These are phyloP conservation scores for Sycophila sp. DNA, from an alignment of 1,140 invertebrate genomes.

Conservation along the genomic window DNA sequence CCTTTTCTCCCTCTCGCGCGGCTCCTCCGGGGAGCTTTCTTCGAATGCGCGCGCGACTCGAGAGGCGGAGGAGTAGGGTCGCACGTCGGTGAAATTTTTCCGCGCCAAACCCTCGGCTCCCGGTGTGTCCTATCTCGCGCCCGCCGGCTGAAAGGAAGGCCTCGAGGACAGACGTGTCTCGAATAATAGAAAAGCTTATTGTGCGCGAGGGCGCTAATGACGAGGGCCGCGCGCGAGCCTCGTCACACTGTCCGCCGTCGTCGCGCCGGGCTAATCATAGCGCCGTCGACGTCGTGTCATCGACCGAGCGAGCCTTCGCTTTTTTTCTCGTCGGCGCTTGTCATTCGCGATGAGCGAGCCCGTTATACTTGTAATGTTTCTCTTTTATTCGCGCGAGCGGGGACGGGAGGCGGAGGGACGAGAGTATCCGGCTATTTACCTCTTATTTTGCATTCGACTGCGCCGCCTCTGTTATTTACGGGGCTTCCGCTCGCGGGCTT, in stretches of 20 bases:
- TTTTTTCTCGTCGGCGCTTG: neutral
- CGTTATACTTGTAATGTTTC: conserved; percentile 40
- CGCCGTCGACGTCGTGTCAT: conserved; percentile 41
- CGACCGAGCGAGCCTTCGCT: conserved; percentile 39
- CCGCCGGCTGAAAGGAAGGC: conserved; percentile 18
- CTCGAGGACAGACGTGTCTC: conserved; percentile 48
- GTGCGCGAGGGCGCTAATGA: conserved; percentile 47
- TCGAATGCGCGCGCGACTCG: neutral
- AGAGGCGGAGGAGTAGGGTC: neutral
- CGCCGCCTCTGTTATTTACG: neutral
- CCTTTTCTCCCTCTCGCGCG: too few species aligned
- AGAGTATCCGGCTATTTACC: neutral
- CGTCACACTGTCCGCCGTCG: conserved; percentile 34
- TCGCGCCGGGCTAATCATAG: conserved; percentile 53
- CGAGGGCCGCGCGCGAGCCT: neutral
- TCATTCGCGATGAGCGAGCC: neutral
- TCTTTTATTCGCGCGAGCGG: conserved; percentile 27
- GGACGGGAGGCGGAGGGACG: neutral
- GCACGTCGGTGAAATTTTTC: conserved; percentile 3
- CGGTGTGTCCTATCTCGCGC: neutral
- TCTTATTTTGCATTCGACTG: conserved; percentile 16
- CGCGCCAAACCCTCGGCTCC: neutral
- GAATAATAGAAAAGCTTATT: conserved; percentile 60
- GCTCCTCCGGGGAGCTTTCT: neutral
- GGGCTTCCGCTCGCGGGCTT: neutral